Evolutionary conservation across 2,888 invertebrate species (phyloP).

Genomic region (Drosophila mimica): DNA sequence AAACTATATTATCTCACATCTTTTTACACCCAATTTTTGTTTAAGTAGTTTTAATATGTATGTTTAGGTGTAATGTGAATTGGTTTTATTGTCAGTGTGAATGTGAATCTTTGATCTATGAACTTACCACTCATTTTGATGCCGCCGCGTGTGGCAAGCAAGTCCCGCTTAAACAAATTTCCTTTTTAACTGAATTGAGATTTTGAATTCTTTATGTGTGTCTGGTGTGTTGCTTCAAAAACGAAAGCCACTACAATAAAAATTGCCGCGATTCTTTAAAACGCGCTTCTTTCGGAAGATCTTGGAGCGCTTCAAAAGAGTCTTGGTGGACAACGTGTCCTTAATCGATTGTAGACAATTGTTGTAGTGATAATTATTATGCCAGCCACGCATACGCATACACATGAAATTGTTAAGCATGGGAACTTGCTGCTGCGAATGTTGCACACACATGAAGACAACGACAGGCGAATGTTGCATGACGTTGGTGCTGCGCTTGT

Average conservation of each 20-base stretch:
- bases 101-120: background rate
- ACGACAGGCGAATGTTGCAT: conserved; percentile 75
- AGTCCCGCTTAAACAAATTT: conserved; percentile 61
- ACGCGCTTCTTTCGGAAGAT: conserved; percentile 64
- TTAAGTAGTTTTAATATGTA: background rate
- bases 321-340: conserved; percentile 37
- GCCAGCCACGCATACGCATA: conserved; percentile 77
- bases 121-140: conserved; percentile 80
- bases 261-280: conserved; percentile 38
- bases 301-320: conserved; percentile 64
- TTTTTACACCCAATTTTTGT: background rate
- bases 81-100: background rate
- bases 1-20: background rate
- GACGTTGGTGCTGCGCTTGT: conserved; percentile 58
- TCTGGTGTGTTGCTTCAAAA: conserved; percentile 50
- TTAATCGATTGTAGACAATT: conserved; percentile 31
- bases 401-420: conserved; percentile 68
- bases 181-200: conserved; percentile 20
- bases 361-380: conserved; percentile 34
- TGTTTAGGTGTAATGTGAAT: background rate
- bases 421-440: conserved; percentile 72
- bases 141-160: conserved; percentile 66
- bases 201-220: conserved; percentile 19
- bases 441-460: conserved; percentile 72
- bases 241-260: conserved; percentile 40